These are phyloP conservation scores for Andinoacara biseriatus DNA, from an alignment of 2,113 vertebrate species.

Conservation along the genomic window DNA sequence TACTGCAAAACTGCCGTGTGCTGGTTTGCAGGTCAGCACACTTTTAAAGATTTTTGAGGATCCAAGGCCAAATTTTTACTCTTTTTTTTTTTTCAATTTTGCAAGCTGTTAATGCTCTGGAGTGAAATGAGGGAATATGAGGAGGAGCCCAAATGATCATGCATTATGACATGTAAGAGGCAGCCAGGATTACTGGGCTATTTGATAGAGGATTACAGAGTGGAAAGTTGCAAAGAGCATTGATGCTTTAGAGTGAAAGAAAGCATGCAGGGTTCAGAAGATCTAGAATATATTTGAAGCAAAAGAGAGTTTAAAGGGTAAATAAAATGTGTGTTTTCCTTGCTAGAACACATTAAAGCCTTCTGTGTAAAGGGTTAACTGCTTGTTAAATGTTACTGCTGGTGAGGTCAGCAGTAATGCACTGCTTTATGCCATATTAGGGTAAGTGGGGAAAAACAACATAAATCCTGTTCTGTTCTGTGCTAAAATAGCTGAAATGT, in stretches of 20 bases:
- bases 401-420: not conserved
- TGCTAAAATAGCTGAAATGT: not conserved
- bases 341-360: not conserved
- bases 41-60: constrained; percentile 3
- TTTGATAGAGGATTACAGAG: constrained; percentile 79
- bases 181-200: constrained; percentile 74
- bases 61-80: constrained; percentile 6
- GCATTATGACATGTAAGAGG: constrained; percentile 75
- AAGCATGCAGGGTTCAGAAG: constrained; percentile 46
- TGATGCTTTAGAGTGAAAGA: constrained; percentile 70
- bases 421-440: not conserved
- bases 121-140: constrained; percentile 62
- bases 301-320: not conserved
- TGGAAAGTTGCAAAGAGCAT: constrained; percentile 77
- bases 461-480: not conserved
- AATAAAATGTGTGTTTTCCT: not conserved
- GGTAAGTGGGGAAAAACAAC: not conserved
- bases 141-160: constrained; percentile 71
- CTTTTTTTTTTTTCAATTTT: constrained; percentile 4
- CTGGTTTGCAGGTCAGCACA: not conserved
- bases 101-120: constrained; percentile 51
- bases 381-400: not conserved
- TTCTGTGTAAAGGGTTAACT: not conserved
- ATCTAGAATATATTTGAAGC: constrained; percentile 11
- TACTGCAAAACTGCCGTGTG: not conserved